A percentile compares a stretch with the other conserved stretches of the same genome.
Evolutionary conservation across 2,797 vertebrate species (phyloP).

Genomic region (Heteromormyrus szaboi): DNA sequence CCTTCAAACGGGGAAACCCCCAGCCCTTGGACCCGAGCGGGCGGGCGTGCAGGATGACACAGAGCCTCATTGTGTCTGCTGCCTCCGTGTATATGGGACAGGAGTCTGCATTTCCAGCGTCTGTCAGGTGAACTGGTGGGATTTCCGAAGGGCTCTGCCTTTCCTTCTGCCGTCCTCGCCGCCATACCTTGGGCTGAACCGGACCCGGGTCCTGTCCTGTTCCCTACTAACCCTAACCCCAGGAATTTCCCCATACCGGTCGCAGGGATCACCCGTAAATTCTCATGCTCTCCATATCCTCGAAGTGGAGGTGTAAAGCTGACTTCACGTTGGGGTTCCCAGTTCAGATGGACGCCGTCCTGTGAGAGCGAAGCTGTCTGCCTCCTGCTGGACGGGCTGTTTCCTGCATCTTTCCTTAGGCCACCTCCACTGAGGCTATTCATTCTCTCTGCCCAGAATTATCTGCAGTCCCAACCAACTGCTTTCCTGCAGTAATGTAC

Average conservation of each 20-base stretch:
- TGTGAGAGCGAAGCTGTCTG: not conserved
- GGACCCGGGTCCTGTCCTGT: not conserved
- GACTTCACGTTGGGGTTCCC: not conserved
- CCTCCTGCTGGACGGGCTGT: not conserved
- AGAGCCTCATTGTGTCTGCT: not conserved
- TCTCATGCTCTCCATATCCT: not conserved
- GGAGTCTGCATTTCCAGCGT: not conserved
- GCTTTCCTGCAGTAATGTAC: not conserved
- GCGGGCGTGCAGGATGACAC: not conserved
- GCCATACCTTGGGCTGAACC: not conserved
- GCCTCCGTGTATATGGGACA: not conserved
- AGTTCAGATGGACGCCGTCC: not conserved
- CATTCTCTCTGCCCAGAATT: not conserved
- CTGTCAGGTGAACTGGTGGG: not conserved
- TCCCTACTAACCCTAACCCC: not conserved
- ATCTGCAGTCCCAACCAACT: not conserved
- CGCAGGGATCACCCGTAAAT: not conserved
- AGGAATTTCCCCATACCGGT: not conserved
- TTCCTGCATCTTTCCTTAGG: not conserved
- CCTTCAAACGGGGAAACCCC: not conserved
- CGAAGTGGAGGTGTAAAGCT: not conserved
- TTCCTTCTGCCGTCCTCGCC: not conserved
- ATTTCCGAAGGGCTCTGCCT: not conserved
- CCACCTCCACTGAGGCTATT: not conserved
- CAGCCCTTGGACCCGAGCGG: not conserved